These are phyloP conservation scores for Rhabdomys dilectus DNA, from an alignment of 2,113 vertebrate species.

Conservation along the genomic window DNA sequence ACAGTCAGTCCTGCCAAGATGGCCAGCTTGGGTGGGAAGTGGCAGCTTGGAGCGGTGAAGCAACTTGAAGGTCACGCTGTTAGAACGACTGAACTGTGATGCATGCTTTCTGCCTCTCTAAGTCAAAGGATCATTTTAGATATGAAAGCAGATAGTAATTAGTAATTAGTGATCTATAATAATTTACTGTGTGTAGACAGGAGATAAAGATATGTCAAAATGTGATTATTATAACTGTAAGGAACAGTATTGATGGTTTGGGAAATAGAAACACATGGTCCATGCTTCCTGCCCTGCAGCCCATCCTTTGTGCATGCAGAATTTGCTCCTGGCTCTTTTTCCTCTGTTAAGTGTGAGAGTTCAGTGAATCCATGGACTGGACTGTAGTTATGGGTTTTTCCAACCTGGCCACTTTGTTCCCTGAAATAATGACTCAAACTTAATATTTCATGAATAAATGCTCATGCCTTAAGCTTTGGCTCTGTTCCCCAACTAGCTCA, in stretches of 20 bases:
- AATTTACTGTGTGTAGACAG: background rate
- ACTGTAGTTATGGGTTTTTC: too few relatives aligned
- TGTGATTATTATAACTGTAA: background rate
- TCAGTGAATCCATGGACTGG: background rate
- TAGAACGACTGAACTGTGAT: background rate
- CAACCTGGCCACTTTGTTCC: too few relatives aligned
- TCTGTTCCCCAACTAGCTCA: too few relatives aligned
- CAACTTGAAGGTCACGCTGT: background rate
- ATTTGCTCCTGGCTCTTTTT: background rate
- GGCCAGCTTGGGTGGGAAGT: slow-evolving; percentile 3
- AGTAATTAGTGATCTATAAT: background rate
- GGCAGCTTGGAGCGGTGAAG: background rate
- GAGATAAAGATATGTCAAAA: background rate
- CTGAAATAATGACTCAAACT: too few relatives aligned
- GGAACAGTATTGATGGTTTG: background rate
- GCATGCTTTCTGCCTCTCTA: background rate
- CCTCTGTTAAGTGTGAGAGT: background rate
- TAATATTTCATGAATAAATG: too few relatives aligned
- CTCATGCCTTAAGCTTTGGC: too few relatives aligned
- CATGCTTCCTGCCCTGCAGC: background rate
- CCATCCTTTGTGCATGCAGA: background rate
- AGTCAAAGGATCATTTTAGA: slow-evolving; percentile 30
- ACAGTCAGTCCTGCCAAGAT: background rate
- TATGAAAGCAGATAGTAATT: background rate
- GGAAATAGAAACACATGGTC: background rate